These are phyloP conservation scores for Erebia aethiops DNA, from an alignment of 2,888 invertebrate species.

Conservation along the genomic window DNA sequence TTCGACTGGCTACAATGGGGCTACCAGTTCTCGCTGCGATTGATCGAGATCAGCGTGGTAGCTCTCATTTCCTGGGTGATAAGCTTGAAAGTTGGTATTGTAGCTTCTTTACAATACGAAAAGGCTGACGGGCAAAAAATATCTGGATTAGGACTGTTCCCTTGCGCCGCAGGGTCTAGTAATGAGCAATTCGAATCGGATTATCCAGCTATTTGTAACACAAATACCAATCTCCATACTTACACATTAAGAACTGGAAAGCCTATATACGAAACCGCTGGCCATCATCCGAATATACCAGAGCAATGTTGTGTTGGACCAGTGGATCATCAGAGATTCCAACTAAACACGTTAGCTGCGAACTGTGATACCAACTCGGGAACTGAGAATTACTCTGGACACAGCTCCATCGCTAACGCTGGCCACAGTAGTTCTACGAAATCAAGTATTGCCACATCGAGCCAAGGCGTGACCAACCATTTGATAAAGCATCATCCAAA, in stretches of 20 bases:
- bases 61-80: conserved; percentile 94
- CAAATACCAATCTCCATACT: conserved; percentile 92
- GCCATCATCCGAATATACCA: conserved; percentile 70
- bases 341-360: conserved; percentile 80
- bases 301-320: conserved; percentile 74
- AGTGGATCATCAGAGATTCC: conserved; percentile 75
- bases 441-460: conserved; percentile 78
- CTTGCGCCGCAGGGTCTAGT: conserved; percentile 92
- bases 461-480: conserved; percentile 79
- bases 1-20: conserved; percentile 96
- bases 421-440: conserved; percentile 81
- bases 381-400: conserved; percentile 85
- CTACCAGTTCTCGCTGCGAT: conserved; percentile 92
- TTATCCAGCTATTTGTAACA: conserved; percentile 93
- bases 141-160: conserved; percentile 90
- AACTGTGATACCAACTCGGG: conserved; percentile 85
- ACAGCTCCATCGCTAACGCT: conserved; percentile 82
- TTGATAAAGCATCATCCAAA: conserved; percentile 78
- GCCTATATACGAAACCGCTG: conserved; percentile 87
- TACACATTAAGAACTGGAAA: conserved; percentile 91
- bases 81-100: conserved; percentile 85
- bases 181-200: conserved; percentile 92
- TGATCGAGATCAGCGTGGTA: conserved; percentile 94
- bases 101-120: conserved; percentile 86
- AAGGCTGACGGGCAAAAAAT: conserved; percentile 86